Evolutionary conservation across 2,797 vertebrate species (phyloP).

Genomic region (Poecilia velifera): DNA sequence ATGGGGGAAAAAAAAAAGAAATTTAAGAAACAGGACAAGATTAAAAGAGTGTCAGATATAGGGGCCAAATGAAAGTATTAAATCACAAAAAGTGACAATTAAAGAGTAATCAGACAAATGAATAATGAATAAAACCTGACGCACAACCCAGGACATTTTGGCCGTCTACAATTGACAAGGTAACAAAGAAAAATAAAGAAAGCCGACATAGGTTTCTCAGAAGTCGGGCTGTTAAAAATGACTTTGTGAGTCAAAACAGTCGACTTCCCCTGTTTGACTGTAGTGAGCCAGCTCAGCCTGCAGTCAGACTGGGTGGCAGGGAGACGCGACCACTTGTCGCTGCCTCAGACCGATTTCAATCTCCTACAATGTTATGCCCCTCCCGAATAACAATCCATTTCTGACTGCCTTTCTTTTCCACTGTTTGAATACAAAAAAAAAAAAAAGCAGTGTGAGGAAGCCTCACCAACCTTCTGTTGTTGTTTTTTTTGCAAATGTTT

Average conservation of each 20-base stretch:
- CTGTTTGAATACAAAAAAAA: constrained; percentile 69
- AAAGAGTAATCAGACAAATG: constrained; percentile 15
- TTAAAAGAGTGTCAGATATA: constrained; percentile 35
- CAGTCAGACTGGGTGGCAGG: constrained; percentile 85
- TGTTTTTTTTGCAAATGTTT: constrained; percentile 38
- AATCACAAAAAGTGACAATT: constrained; percentile 30
- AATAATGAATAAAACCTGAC: constrained; percentile 5
- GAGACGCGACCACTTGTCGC: constrained; percentile 86
- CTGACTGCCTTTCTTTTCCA: constrained; percentile 75
- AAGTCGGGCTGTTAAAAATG: constrained; percentile 75
- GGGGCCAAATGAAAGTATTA: constrained; percentile 21
- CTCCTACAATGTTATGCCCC: constrained; percentile 78
- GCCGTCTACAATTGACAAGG: constrained; percentile 18
- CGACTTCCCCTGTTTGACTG: constrained; percentile 76
- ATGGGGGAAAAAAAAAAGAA: constrained; percentile 36
- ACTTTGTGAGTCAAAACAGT: constrained; percentile 81
- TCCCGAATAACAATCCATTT: constrained; percentile 85
- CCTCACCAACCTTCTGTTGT: constrained; percentile 32
- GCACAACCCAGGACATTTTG: background rate
- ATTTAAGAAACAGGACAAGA: constrained; percentile 46
- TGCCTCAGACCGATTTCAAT: constrained; percentile 85
- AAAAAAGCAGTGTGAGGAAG: constrained; percentile 34
- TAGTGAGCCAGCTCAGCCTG: constrained; percentile 65
- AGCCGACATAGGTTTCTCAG: constrained; percentile 61
- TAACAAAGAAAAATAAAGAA: constrained; percentile 30